phyloP scores from a whole-genome alignment of 1,140 invertebrate genomes.

The Drosophila bocki region DNA sequence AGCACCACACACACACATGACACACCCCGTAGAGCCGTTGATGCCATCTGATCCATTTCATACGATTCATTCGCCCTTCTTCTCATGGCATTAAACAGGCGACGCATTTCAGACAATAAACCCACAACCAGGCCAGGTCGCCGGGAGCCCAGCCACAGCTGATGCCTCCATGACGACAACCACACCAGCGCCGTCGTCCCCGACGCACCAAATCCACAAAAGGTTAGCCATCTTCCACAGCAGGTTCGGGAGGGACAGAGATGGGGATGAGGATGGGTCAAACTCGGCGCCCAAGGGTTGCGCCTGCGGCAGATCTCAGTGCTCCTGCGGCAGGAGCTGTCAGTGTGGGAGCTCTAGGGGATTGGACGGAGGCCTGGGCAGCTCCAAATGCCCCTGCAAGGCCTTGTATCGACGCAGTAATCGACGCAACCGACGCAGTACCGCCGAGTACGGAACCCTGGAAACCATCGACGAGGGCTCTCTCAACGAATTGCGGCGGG shows the following conservation, averaged over 20 bases:
- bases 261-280: not conserved
- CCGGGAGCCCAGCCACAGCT: conserved; percentile 3
- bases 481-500: conserved; percentile 65
- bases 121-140: conserved; percentile 17
- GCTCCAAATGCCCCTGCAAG: not conserved
- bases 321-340: conserved; percentile 54
- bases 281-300: conserved; percentile 27
- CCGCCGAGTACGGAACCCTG: conserved; percentile 66
- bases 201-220: conserved; percentile 61
- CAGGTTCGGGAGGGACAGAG: conserved; percentile 3
- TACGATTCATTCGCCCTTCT: conserved; percentile 56
- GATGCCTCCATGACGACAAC: conserved; percentile 27
- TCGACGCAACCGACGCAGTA: conserved; percentile 39
- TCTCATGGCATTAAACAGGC: conserved; percentile 81
- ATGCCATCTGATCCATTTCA: conserved; percentile 59
- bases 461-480: conserved; percentile 76
- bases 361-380: not conserved
- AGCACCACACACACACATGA: conserved; percentile 12
- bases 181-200: conserved; percentile 2
- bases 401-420: not conserved
- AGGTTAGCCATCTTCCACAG: conserved; percentile 71
- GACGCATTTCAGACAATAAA: conserved; percentile 84
- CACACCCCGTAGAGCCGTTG: conserved; percentile 20
- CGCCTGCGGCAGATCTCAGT: conserved; percentile 49
- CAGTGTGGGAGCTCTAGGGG: conserved; percentile 21